Conservation (phyloP, 2,888 invertebrate species). For the Phaedon cochleariae region DNA sequence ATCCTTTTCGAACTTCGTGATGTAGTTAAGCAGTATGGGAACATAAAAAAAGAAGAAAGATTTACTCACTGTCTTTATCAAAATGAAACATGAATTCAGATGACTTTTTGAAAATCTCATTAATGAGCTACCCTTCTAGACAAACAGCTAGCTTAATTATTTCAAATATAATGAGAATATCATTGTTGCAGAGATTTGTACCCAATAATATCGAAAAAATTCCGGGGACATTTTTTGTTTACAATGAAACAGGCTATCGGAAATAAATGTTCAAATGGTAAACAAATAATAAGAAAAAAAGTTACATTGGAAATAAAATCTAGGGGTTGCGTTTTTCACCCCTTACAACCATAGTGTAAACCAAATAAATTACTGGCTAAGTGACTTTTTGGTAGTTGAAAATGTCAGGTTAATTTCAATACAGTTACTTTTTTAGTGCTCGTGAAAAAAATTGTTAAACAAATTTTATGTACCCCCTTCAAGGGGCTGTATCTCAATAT, state of each 20-base stretch:
- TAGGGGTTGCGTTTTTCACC: not conserved
- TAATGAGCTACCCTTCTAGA: no score
- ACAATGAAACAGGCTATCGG: conserved; percentile 32
- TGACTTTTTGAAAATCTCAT: no score
- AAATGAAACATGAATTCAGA: no score
- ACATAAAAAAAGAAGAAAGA: no score
- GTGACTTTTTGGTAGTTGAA: not conserved
- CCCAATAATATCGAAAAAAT: no score
- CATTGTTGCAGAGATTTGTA: no score
- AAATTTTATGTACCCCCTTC: not conserved
- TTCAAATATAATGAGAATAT: no score
- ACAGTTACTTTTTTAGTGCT: not conserved
- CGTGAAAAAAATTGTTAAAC: not conserved
- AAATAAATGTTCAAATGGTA: conserved; percentile 31
- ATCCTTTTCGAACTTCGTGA: no score
- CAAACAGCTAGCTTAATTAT: no score
- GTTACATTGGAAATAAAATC: not conserved
- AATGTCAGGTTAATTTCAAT: not conserved
- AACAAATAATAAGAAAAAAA: conserved; percentile 18
- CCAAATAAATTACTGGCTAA: conserved; percentile 1
- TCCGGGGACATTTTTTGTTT: conserved; percentile 30
- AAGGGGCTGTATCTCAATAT: not conserved
- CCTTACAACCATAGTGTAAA: not conserved
- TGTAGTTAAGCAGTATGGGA: no score
- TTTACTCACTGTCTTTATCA: no score